Evolutionary conservation across 2,797 vertebrate species (phyloP).

Genomic region (Coluber constrictor): DNA sequence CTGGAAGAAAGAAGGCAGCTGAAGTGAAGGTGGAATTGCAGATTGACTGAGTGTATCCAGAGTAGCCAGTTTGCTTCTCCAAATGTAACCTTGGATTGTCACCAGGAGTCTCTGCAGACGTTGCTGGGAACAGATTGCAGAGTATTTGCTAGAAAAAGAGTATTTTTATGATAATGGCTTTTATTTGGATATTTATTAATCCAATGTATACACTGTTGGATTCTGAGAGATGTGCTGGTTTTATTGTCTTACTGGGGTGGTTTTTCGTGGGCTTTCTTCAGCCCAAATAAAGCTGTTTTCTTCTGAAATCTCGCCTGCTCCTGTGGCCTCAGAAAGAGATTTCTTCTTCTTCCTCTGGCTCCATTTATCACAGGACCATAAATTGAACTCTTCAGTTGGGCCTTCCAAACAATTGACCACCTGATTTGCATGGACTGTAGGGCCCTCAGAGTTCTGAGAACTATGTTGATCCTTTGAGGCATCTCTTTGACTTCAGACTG

Average conservation of each 20-base stretch:
- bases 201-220: no score
- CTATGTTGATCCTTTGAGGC: no score
- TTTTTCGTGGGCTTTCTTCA: background rate
- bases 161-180: background rate
- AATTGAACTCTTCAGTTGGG: background rate
- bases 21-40: no score
- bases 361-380: background rate
- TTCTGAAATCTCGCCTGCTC: background rate
- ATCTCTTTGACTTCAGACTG: background rate
- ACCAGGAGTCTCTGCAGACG: no score
- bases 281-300: background rate
- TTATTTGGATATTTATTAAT: no score
- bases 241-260: background rate
- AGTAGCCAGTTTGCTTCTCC: no score
- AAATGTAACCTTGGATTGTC: no score
- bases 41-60: no score
- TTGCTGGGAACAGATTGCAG: no score
- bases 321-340: background rate
- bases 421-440: no score
- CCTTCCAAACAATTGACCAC: no score
- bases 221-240: background rate
- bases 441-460: no score
- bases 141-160: background rate
- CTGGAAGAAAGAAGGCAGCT: background rate
- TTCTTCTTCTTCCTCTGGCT: background rate